Evolutionary conservation across 2,888 invertebrate genomes (phyloP), one percentile per base, ranked within the genome.

Genomic region (Scotopteryx bipunctaria): DNA sequence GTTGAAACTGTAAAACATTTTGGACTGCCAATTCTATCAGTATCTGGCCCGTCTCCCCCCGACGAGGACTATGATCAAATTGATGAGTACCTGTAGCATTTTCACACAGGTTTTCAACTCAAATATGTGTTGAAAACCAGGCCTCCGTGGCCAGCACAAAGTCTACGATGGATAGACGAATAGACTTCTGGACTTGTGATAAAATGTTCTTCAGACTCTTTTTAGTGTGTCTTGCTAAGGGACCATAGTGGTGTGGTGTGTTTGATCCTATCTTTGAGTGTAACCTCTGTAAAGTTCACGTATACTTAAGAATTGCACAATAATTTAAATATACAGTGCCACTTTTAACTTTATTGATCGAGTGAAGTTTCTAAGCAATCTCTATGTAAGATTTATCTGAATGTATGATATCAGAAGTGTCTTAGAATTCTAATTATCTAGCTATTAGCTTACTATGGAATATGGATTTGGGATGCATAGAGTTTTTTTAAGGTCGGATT

Each of bases 41-140:
- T 96, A 17, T 95, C 95, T 6, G 95, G 94, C n/a, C 95, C 95
- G 0, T 95, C 95, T 11, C 95, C 95, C 21, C 94, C 95, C 8
- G 94, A 94, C 65, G 95, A 95, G 64, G 94, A 93, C 67, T 91
- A 91, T 44, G 91, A 91, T 54, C 90, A 91, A 71, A 91, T 92
- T 73, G 92, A 93, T 71, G 92, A 93, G 76, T 92, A 92, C 69
- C 92, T 93, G 91, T 93, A 93, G 89, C 90, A 89, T 87, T 89
- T 88, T 55, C 87, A 89, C 56, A 86, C 87, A 55, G 79, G 84
- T 78, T 88, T 90, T 77, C 90, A 88, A 84, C 83, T 89, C 53
- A 88, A 89, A 76, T 89, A 88, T 60, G 88, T 87, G 70, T 81
- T 90, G 81, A 88, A 89, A 78, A 78, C 81, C 72, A 73, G 86